These are phyloP conservation scores for Agonopterix heracliana DNA, from an alignment of 2,888 invertebrate species.

Conservation along the genomic window DNA sequence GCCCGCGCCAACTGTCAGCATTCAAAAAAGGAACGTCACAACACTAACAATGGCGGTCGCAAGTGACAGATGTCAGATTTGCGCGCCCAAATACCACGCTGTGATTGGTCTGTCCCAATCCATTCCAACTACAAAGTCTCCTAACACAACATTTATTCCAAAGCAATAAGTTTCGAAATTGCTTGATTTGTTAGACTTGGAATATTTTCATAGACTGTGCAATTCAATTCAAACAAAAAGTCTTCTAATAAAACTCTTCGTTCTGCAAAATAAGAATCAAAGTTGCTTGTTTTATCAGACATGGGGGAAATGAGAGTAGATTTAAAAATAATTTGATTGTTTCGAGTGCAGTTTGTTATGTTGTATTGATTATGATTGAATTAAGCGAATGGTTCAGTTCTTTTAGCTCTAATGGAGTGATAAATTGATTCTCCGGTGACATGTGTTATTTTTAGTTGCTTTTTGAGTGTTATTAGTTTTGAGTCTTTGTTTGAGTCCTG, in stretches of 20 bases:
- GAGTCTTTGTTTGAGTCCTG: too few relatives aligned
- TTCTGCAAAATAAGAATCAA: too few relatives aligned
- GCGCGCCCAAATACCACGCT: conserved; percentile 27
- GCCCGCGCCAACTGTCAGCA: conserved; percentile 59
- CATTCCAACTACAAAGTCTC: too few relatives aligned
- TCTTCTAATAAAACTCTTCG: too few relatives aligned
- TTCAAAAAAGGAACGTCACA: conserved; percentile 56
- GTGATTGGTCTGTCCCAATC: conserved; percentile 32
- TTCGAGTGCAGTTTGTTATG: conserved; percentile 38
- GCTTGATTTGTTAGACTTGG: too few relatives aligned
- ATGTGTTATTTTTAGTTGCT: conserved; percentile 34
- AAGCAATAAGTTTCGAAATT: too few relatives aligned
- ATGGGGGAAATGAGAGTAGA: conserved; percentile 15
- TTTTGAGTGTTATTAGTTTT: conserved; percentile 5
- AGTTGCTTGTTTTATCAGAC: too few relatives aligned
- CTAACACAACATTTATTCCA: too few relatives aligned
- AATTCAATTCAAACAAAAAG: too few relatives aligned
- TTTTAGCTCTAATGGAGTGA: conserved; percentile 54
- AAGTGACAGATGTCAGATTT: conserved; percentile 70
- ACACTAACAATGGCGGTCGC: conserved; percentile 46
- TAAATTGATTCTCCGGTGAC: conserved; percentile 45
- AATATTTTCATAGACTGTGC: too few relatives aligned
- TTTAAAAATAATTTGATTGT: conserved; percentile 45
- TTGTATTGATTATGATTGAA: conserved; percentile 53
- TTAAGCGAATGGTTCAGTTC: conserved; percentile 40